A percentile compares a stretch with the other conserved stretches of the same genome.
Evolutionary conservation across 2,113 vertebrate genomes (phyloP).

Genomic region (Eleginops maclovinus): DNA sequence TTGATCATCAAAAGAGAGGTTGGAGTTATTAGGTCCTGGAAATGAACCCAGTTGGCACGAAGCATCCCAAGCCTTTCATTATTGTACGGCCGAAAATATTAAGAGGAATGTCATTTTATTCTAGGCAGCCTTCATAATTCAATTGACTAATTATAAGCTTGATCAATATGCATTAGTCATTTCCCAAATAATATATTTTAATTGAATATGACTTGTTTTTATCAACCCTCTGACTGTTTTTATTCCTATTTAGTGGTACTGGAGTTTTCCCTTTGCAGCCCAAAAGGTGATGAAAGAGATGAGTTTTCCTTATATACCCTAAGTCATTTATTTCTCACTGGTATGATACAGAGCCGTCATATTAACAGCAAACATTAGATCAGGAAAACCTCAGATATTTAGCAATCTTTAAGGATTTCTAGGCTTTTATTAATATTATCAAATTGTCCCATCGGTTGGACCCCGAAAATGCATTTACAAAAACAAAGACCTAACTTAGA

Average conservation of each 20-base stretch:
- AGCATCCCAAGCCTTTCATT: not conserved
- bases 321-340: too few species aligned
- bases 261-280: not conserved
- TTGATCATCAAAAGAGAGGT: not conserved
- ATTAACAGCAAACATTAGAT: not conserved
- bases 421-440: not conserved
- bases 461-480: not conserved
- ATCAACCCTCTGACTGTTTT: not conserved
- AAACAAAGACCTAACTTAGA: not conserved
- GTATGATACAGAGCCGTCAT: not conserved
- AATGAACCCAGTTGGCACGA: not conserved
- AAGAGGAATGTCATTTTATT: not conserved
- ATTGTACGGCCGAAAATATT: not conserved
- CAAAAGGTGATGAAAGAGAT: not conserved
- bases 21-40: not conserved
- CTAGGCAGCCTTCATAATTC: too few species aligned
- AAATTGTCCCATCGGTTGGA: not conserved
- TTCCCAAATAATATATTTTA: not conserved
- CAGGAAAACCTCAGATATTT: not conserved
- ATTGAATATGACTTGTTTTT: not conserved
- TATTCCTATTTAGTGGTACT: constrained; percentile 23
- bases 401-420: not conserved
- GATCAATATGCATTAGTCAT: too few species aligned
- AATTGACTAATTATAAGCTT: too few species aligned
- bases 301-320: too few species aligned